Evolutionary conservation across 2,888 invertebrate species (phyloP), one percentile per base, ranked within the genome.

Genomic region (Pteria penguin): DNA sequence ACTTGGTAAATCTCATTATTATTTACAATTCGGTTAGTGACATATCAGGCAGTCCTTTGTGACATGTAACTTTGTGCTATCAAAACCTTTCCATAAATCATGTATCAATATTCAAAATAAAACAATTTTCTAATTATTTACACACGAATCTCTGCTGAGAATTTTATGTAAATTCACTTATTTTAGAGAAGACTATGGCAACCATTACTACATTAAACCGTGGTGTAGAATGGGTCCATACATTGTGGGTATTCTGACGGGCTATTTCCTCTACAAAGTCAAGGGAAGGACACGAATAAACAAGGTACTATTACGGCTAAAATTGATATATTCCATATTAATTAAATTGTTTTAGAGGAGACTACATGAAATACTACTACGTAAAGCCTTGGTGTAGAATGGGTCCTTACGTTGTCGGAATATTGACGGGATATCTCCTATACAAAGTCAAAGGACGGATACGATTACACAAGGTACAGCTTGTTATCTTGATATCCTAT

Each of bases 191-290:
- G 45, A 27, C 0, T 22, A 14, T 2, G 14, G 63, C n/a, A 58
- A 36, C 18, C 14, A 76, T 61, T 78, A 74, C 45, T 93, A 93
- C 83, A 87, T 91, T 27, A 90, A 89, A 58, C 93, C 93, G 0
- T 93, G 91, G 86, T 87, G 89, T 61, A 86, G 93, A 61, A 91
- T 93, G 73, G 91, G 91, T 2, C 92, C 93, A 0, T 93, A 93
- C 83, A 86, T 92, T 24, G 83, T 93, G 22, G 93, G 93, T 5
- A 82, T 93, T 22, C 36, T 92, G 18, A 82, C 90, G 5, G 93
- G 93, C 2, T 45, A 45, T 18, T 18, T 45, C 8, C 45, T 45
- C 18, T 18, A 45, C 45, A 45, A 45, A 1, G 18, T 45, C 11
- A 45, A 45, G 18, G 45, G 45, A 8, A 8, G 45, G 11, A 45